A percentile compares a stretch with the other conserved stretches of the same genome.
These are phyloP conservation scores for Cryptocheilus praepositus DNA, from an alignment of 2,888 invertebrate genomes.

Conservation along the genomic window DNA sequence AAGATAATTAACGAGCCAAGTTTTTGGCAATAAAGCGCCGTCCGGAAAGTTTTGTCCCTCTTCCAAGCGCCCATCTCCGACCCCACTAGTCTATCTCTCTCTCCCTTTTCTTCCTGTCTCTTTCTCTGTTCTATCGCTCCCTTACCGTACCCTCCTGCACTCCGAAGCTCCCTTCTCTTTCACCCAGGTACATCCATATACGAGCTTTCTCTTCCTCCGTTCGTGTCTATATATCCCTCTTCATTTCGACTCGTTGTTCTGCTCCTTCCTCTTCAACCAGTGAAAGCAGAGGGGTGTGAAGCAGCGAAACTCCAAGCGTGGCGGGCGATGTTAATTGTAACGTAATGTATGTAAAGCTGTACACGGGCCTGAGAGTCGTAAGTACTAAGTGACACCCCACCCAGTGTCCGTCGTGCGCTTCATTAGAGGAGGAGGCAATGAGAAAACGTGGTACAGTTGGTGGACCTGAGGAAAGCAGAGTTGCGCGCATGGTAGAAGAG, in stretches of 20 bases:
- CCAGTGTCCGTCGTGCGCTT: too few species aligned
- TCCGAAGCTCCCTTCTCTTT: too few species aligned
- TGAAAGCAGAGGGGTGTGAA: background rate
- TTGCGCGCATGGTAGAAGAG: background rate
- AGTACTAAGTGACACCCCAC: constrained; percentile 46
- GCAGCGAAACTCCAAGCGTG: background rate
- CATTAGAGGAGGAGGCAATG: background rate
- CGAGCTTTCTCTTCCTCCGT: too few species aligned
- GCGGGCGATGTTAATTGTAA: constrained; percentile 60
- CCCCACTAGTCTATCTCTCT: too few species aligned
- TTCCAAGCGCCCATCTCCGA: too few species aligned
- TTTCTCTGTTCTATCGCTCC: too few species aligned
- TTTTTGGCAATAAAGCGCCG: constrained; percentile 39
- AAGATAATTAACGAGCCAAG: constrained; percentile 58
- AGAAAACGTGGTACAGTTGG: background rate
- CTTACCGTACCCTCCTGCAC: too few species aligned
- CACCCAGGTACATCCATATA: too few species aligned
- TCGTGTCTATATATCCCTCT: too few species aligned
- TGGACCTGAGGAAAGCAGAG: background rate
- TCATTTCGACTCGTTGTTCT: too few species aligned
- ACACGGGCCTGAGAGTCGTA: constrained; percentile 40
- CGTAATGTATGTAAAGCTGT: constrained; percentile 61
- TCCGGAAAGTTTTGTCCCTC: background rate
- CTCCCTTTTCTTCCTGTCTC: too few species aligned
- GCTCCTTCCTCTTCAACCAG: too few species aligned